A percentile compares a stretch with the other conserved stretches of the same genome.
Evolutionary conservation across 2,888 invertebrate species (phyloP).

Genomic region (Amaurobius ferox): DNA sequence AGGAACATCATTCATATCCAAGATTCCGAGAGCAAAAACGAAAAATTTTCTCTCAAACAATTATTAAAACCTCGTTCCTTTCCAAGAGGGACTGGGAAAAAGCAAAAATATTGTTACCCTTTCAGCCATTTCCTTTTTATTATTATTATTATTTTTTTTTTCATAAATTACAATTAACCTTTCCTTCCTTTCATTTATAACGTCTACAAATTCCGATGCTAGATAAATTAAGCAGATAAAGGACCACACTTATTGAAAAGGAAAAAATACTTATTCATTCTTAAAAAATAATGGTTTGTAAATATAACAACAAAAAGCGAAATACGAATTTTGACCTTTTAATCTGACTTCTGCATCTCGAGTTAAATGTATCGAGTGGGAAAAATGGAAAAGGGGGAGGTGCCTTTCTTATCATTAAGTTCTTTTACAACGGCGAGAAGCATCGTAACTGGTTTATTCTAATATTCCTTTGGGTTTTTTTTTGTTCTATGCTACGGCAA

Average conservation of each 20-base stretch:
- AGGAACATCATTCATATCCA: slow-evolving; percentile 13
- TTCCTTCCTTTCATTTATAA: slow-evolving; percentile 70
- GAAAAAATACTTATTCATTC: slow-evolving; percentile 56
- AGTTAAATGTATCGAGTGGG: slow-evolving; percentile 71
- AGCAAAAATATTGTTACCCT: slow-evolving; percentile 63
- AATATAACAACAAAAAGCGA: slow-evolving; percentile 70
- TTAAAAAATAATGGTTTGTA: slow-evolving; percentile 72
- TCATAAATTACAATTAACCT: slow-evolving; percentile 72
- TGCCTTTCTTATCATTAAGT: slow-evolving; percentile 65
- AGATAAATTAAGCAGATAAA: slow-evolving; percentile 71
- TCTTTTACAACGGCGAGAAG: slow-evolving; percentile 58
- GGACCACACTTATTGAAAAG: slow-evolving; percentile 70
- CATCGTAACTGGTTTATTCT: slow-evolving; percentile 68
- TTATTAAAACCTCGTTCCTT: slow-evolving; percentile 57
- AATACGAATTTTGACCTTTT: slow-evolving; percentile 71
- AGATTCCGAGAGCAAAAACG: not conserved
- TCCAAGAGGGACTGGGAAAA: slow-evolving; percentile 22
- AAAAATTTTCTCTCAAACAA: slow-evolving; percentile 35
- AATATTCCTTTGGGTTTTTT: slow-evolving; percentile 33
- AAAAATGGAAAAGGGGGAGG: slow-evolving; percentile 68
- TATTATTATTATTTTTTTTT: too few relatives aligned
- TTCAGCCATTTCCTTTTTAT: slow-evolving; percentile 51
- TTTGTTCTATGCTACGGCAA: slow-evolving; percentile 14
- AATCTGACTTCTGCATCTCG: slow-evolving; percentile 66
- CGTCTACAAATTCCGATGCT: slow-evolving; percentile 69